Evolutionary conservation across 2,113 vertebrate genomes (phyloP).

Genomic region (Lasiurus borealis): DNA sequence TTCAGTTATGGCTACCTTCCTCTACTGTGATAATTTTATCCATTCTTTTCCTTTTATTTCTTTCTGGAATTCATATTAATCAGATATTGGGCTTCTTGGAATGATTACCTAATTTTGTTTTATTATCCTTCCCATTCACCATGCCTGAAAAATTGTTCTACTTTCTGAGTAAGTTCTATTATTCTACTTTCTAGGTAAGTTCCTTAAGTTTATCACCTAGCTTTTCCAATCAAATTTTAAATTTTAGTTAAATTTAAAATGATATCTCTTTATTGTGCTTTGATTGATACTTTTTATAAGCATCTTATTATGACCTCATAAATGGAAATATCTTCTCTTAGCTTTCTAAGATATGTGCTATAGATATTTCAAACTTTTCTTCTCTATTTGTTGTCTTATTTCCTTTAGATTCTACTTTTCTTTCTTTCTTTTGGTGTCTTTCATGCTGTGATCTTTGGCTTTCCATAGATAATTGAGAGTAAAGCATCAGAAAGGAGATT

Average conservation of each 20-base stretch:
- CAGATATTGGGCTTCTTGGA: background rate
- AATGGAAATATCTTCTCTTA: constrained; percentile 6
- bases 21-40: background rate
- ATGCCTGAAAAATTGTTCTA: constrained; percentile 15
- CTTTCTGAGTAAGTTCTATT: constrained; percentile 13
- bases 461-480: background rate
- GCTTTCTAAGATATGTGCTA: background rate
- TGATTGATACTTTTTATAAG: background rate
- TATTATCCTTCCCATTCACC: background rate
- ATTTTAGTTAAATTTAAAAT: background rate
- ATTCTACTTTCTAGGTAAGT: background rate
- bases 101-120: constrained; percentile 30
- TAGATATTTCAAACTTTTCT: background rate
- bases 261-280: background rate
- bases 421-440: background rate
- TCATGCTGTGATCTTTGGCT: background rate
- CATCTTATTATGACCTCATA: constrained; percentile 4
- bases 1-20: background rate
- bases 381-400: background rate
- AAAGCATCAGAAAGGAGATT: background rate
- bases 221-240: constrained; percentile 39
- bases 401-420: background rate
- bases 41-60: background rate
- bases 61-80: constrained; percentile 20
- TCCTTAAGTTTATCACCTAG: background rate